Evolutionary conservation across 2,113 vertebrate species (phyloP).

Genomic region (Regulus satrapa): DNA sequence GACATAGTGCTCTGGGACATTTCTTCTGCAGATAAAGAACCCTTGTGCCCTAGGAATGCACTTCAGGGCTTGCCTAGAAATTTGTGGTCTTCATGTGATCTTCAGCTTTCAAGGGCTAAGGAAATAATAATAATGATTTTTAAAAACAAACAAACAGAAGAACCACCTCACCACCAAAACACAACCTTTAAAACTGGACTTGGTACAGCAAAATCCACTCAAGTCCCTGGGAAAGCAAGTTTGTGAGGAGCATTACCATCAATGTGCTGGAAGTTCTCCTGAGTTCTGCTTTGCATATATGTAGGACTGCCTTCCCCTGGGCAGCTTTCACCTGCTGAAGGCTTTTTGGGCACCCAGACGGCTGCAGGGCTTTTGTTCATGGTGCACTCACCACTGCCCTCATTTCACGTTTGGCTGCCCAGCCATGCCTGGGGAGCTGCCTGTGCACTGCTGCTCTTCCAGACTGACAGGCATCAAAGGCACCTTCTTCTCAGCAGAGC

Average conservation of each 20-base stretch:
- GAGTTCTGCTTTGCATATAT: not conserved
- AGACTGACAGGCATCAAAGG: not conserved
- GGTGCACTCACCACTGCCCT: fast-evolving
- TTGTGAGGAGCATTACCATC: not conserved
- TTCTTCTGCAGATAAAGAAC: not conserved
- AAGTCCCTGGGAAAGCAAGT: not conserved
- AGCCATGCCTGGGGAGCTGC: not conserved
- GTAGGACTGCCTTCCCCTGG: not conserved
- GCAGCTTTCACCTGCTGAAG: not conserved
- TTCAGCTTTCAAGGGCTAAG: not conserved
- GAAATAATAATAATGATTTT: not conserved
- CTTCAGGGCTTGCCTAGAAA: not conserved
- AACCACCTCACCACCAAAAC: not conserved
- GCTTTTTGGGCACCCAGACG: not conserved
- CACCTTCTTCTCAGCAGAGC: not conserved
- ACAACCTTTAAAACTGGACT: not conserved
- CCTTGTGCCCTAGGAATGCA: not conserved
- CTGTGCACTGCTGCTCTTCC: not conserved
- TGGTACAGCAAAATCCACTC: not conserved
- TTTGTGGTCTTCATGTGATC: not conserved
- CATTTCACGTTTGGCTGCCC: fast-evolving
- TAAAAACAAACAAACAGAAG: not conserved
- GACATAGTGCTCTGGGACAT: not conserved
- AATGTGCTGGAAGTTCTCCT: not conserved
- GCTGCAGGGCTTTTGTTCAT: not conserved